phyloP scores from a whole-genome alignment of 1,140 invertebrate species.

The Lepeophtheirus salmonis region DNA sequence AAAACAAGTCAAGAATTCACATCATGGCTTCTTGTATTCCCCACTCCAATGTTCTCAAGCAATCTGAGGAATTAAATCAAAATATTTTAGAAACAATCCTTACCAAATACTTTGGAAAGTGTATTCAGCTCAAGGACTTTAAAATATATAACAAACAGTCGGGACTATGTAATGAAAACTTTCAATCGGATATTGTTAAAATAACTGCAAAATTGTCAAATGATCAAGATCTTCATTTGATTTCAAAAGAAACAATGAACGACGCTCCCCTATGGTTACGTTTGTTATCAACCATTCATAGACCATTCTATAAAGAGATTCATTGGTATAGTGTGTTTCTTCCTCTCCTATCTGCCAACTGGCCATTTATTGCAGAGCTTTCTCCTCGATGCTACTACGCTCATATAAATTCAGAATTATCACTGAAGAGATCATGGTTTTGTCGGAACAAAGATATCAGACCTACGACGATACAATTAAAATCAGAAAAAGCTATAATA shows the following conservation, averaged over 20 bases:
- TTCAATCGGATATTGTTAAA: background rate
- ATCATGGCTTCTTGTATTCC: too few relatives aligned
- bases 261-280: background rate
- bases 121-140: background rate
- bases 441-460: background rate
- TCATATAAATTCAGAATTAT: background rate
- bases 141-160: background rate
- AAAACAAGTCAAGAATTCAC: too few relatives aligned
- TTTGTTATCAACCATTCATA: background rate
- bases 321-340: background rate
- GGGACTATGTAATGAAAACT: background rate
- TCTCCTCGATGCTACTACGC: background rate
- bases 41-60: too few relatives aligned
- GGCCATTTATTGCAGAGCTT: background rate
- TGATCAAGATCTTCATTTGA: background rate
- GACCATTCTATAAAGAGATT: background rate
- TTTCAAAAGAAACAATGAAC: background rate
- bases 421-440: background rate
- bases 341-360: background rate
- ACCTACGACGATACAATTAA: background rate
- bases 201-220: background rate
- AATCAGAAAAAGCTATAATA: background rate
- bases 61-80: background rate
- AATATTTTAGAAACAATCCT: background rate
- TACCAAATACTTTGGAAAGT: background rate